phyloP scores from a whole-genome alignment of 2,888 invertebrate species.

The Pollenia amentaria region DNA sequence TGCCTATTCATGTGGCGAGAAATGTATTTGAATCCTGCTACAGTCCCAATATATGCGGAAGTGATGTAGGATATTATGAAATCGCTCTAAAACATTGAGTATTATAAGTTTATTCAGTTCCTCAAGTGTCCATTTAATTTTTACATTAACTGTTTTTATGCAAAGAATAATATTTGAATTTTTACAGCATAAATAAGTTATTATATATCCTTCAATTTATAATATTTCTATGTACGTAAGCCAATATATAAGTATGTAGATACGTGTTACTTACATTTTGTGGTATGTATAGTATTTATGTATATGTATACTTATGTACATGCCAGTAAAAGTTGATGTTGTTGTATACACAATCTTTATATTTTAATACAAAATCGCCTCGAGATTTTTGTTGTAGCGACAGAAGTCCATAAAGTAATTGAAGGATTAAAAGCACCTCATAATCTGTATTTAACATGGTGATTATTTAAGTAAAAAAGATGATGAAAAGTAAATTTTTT shows the following conservation, averaged over 20 bases:
- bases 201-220: constrained; percentile 16
- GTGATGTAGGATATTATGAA: no score
- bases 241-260: neutral
- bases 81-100: no score
- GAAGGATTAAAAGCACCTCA: constrained; percentile 62
- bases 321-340: neutral
- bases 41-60: no score
- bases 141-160: neutral
- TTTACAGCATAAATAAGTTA: constrained; percentile 18
- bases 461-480: constrained; percentile 1
- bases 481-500: no score
- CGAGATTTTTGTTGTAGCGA: constrained; percentile 56
- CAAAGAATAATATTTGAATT: constrained; percentile 6
- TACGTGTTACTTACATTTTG: constrained; percentile 8
- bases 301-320: neutral
- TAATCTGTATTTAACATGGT: constrained; percentile 55
- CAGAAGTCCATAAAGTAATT: constrained; percentile 68
- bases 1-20: no score
- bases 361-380: constrained; percentile 49
- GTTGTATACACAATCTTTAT: constrained; percentile 31
- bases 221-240: constrained; percentile 4
- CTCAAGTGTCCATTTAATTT: neutral
- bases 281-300: neutral
- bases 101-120: no score
- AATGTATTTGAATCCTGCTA: no score